Evolutionary conservation across 2,113 vertebrate species (phyloP), one percentile per base, ranked within the genome.

Genomic region (Benthochromis sp.): DNA sequence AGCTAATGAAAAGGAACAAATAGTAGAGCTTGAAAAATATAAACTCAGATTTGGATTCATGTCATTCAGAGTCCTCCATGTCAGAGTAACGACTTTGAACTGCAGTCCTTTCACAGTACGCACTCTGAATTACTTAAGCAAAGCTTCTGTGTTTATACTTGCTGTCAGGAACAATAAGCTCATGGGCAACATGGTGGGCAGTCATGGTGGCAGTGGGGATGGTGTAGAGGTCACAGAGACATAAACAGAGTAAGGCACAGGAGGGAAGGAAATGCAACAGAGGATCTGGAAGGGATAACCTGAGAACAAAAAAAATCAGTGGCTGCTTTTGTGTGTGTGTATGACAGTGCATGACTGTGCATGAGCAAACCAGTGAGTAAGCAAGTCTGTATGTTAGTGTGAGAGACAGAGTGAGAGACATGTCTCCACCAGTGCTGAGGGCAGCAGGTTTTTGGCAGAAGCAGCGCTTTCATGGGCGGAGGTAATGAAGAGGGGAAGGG

Each of bases 121-220:
- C 36, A 27, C 45, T 80, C 71, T 27, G 84, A 89, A 90, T 86
- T 88, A 86, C 78, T 87, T 38, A 66, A 88, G 87, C 63, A 34
- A 83, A 90, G 79, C 87, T 83, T 52, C 47, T 34, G 45, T 87
- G 84, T 90, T 94, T 91, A 84, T 85, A 81, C 89, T 47, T 13
- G 81, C 88, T 93, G 94, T 94, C 94, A 90, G 73, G 94, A 90
- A 82, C 90, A 91, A 91, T 93, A 88, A 87, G 84, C 81, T 85
- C 79, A 61, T 21, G 59, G 81, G 66, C 84, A 71, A 81, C 84
- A 87, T 86, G 85, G 89, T 85, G 85, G 81, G 81, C 86, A 83
- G 83, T 47, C 86, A n/a, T 19, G 73, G 38, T 59, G 84, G 83
- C 21, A 19, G 87, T 24, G 71, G 0, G 29, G 50, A 80, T 38